phyloP scores from a whole-genome alignment of 2,113 vertebrate species.

The Nothobranchius furzeri region DNA sequence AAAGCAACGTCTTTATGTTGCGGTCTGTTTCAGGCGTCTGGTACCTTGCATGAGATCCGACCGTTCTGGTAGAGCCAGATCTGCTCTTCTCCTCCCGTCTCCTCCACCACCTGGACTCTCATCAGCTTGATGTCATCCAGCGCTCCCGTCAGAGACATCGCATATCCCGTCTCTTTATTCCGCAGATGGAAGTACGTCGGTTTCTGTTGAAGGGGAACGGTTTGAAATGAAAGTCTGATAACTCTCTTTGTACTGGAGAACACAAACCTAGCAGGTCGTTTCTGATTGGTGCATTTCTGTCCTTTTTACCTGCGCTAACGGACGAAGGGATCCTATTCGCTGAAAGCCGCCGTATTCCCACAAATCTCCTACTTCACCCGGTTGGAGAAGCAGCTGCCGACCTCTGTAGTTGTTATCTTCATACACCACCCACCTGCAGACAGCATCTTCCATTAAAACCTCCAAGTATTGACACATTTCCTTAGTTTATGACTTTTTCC shows the following conservation, averaged over 20 bases:
- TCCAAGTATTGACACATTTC: too few species aligned
- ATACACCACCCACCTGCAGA: slow-evolving; percentile 89
- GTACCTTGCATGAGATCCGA: slow-evolving; percentile 86
- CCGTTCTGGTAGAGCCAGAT: slow-evolving; percentile 92
- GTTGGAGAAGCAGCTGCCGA: slow-evolving; percentile 86
- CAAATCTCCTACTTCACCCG: slow-evolving; percentile 83
- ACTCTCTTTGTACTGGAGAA: not conserved
- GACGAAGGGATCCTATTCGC: slow-evolving; percentile 90
- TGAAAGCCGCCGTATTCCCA: slow-evolving; percentile 78
- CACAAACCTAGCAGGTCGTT: not conserved
- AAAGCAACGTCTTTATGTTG: too few species aligned
- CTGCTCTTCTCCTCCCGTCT: slow-evolving; percentile 85
- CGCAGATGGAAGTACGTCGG: slow-evolving; percentile 86
- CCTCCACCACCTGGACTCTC: slow-evolving; percentile 87
- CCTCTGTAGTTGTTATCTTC: slow-evolving; percentile 88
- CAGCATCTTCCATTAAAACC: not conserved
- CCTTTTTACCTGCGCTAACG: slow-evolving; percentile 86
- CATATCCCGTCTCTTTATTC: slow-evolving; percentile 83
- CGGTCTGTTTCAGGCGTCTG: too few species aligned
- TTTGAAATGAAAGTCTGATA: not conserved
- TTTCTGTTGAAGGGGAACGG: slow-evolving; percentile 77
- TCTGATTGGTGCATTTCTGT: not conserved
- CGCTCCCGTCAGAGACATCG: slow-evolving; percentile 88
- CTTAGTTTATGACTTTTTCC: not conserved
- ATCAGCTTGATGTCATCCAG: slow-evolving; percentile 90